phyloP scores from a whole-genome alignment of 2,888 invertebrate genomes.

The Pardosa pseudoannulata region DNA sequence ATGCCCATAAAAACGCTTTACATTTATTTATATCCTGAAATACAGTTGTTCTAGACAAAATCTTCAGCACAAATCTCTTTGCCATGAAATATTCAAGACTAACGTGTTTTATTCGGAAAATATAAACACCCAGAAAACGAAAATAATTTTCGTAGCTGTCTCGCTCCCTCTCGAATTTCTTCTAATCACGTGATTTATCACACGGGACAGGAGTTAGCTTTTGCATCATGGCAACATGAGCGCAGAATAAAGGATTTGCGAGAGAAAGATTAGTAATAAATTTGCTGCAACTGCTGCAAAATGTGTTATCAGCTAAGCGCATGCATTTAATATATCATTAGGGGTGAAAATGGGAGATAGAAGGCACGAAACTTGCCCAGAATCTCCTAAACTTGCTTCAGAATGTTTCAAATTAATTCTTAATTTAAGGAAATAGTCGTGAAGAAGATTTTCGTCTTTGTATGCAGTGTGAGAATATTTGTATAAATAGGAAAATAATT shows the following conservation, averaged over 20 bases:
- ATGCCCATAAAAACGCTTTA: too few relatives aligned
- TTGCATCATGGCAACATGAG: slow-evolving; percentile 46
- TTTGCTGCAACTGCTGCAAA: slow-evolving; percentile 63
- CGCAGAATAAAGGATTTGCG: slow-evolving; percentile 61
- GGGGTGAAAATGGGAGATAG: background rate
- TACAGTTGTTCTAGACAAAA: too few relatives aligned
- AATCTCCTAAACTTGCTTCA: slow-evolving; percentile 47
- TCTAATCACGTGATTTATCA: slow-evolving; percentile 69
- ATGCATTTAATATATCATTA: slow-evolving; percentile 70
- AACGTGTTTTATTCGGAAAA: too few relatives aligned
- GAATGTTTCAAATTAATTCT: slow-evolving; percentile 56
- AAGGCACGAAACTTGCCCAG: background rate
- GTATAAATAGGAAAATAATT: too few relatives aligned
- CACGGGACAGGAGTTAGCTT: slow-evolving; percentile 34
- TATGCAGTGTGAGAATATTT: too few relatives aligned
- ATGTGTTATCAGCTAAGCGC: slow-evolving; percentile 54
- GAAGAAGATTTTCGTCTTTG: too few relatives aligned
- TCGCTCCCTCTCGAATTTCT: background rate
- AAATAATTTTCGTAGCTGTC: too few relatives aligned
- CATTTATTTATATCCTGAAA: too few relatives aligned
- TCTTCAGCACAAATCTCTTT: too few relatives aligned
- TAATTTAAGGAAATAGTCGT: slow-evolving; percentile 22
- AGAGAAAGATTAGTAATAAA: slow-evolving; percentile 67
- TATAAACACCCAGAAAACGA: too few relatives aligned
- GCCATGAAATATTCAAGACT: too few relatives aligned